phyloP scores from a whole-genome alignment of 2,113 vertebrate genomes.

The Hydrolagus affinis region DNA sequence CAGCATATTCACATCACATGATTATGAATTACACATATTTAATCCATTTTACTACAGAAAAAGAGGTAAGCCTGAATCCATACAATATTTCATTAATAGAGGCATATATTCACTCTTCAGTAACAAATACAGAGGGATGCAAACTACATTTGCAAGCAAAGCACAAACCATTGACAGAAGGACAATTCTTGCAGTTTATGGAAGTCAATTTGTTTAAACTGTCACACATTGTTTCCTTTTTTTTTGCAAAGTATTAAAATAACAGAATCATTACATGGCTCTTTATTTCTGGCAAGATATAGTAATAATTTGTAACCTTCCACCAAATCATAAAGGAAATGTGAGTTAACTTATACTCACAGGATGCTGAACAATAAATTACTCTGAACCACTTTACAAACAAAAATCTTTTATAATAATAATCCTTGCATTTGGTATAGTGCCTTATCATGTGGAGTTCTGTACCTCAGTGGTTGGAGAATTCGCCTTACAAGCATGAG shows the following conservation, averaged over 20 bases:
- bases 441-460: no score
- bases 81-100: neutral
- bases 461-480: no score
- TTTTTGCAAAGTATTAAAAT: neutral
- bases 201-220: conserved; percentile 18
- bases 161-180: neutral
- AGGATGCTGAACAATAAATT: conserved; percentile 24
- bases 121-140: neutral
- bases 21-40: conserved; percentile 11
- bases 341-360: conserved; percentile 25
- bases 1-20: neutral
- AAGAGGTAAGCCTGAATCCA: no score
- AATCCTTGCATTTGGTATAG: no score
- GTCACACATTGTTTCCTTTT: neutral
- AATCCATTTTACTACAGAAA: neutral
- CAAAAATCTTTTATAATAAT: no score
- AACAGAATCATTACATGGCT: conserved; percentile 1
- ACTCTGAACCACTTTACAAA: conserved; percentile 23
- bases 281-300: neutral
- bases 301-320: conserved; percentile 19
- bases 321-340: conserved; percentile 8
- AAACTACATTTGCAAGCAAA: neutral
- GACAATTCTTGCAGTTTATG: neutral
- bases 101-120: neutral
- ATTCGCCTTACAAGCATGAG: no score